Conservation (phyloP, 2,888 invertebrate species). For the Aphodius sticticus region DNA sequence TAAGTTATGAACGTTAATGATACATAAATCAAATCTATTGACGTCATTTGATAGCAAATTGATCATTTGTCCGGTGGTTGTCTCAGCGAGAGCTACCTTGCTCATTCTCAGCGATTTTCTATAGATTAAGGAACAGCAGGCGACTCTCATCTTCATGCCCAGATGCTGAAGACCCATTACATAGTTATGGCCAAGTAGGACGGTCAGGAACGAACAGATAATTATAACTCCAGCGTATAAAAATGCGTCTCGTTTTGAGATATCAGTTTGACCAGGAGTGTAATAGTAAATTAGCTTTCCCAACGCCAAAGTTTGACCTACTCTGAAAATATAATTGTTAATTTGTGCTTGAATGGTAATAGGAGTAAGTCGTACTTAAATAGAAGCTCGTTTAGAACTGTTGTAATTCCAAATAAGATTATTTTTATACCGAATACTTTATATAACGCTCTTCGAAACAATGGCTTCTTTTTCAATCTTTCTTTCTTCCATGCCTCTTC, state of each 20-base stretch:
- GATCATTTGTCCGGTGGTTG: conserved; percentile 71
- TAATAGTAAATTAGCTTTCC: conserved; percentile 59
- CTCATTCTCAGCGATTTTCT: conserved; percentile 75
- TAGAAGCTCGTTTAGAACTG: conserved; percentile 41
- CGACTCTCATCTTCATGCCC: conserved; percentile 85
- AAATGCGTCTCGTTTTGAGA: conserved; percentile 68
- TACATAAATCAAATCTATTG: conserved; percentile 82
- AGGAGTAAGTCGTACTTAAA: conserved; percentile 42
- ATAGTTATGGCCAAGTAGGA: conserved; percentile 75
- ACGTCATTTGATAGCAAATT: conserved; percentile 82
- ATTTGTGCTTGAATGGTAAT: background rate
- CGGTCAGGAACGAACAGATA: conserved; percentile 73
- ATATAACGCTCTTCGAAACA: conserved; percentile 47
- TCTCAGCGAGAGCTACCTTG: conserved; percentile 84
- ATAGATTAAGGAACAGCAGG: conserved; percentile 83
- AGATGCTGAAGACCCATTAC: conserved; percentile 84
- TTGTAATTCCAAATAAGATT: conserved; percentile 42
- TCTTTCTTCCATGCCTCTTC: conserved; percentile 61
- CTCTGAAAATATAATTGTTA: conserved; percentile 35
- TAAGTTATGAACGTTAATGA: conserved; percentile 80
- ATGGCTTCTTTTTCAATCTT: conserved; percentile 40
- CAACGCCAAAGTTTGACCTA: conserved; percentile 41
- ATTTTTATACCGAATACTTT: conserved; percentile 48
- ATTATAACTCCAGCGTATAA: conserved; percentile 78
- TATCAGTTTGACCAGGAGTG: conserved; percentile 59